Conservation (phyloP, 2,888 invertebrate genomes). For the Drosophila mimica region DNA sequence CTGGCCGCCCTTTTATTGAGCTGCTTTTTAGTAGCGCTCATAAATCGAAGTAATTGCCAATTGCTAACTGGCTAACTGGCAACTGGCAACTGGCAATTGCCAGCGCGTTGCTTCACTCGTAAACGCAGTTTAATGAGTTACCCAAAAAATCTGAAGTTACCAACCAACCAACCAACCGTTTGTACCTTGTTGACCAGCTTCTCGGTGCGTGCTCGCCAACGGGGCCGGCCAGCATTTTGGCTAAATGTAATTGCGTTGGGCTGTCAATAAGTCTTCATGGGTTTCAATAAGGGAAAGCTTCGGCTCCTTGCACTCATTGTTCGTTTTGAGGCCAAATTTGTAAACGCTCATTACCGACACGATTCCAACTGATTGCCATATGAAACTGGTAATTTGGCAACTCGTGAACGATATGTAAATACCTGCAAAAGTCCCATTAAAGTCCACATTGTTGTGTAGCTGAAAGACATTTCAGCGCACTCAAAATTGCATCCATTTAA, state of each 20-base stretch:
- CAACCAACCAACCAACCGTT: background rate
- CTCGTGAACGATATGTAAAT: slow-evolving; percentile 64
- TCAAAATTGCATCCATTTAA: slow-evolving; percentile 11
- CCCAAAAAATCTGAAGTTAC: slow-evolving; percentile 26
- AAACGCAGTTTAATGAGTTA: slow-evolving; percentile 73
- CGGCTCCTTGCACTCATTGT: slow-evolving; percentile 36
- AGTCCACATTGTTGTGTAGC: slow-evolving; percentile 11
- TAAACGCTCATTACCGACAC: slow-evolving; percentile 68
- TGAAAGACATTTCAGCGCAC: slow-evolving; percentile 4
- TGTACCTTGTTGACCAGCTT: slow-evolving; percentile 12
- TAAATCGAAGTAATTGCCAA: slow-evolving; percentile 69
- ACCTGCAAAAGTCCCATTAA: slow-evolving; percentile 33
- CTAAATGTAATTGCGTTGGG: slow-evolving; percentile 69
- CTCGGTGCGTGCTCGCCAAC: slow-evolving; percentile 65
- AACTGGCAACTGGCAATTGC: slow-evolving; percentile 43
- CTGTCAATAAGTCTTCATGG: slow-evolving; percentile 78
- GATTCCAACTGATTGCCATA: slow-evolving; percentile 58
- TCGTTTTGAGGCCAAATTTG: slow-evolving; percentile 45
- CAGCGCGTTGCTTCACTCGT: slow-evolving; percentile 59
- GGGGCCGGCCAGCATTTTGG: slow-evolving; percentile 64
- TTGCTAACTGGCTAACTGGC: slow-evolving; percentile 39
- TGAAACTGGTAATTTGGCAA: slow-evolving; percentile 54
- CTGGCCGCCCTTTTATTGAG: slow-evolving; percentile 60
- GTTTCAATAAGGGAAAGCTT: slow-evolving; percentile 61
- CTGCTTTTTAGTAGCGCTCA: slow-evolving; percentile 59